Base-by-base conservation (phyloP, 2,888 invertebrate species). In the Thereva nobilitata region DNA sequence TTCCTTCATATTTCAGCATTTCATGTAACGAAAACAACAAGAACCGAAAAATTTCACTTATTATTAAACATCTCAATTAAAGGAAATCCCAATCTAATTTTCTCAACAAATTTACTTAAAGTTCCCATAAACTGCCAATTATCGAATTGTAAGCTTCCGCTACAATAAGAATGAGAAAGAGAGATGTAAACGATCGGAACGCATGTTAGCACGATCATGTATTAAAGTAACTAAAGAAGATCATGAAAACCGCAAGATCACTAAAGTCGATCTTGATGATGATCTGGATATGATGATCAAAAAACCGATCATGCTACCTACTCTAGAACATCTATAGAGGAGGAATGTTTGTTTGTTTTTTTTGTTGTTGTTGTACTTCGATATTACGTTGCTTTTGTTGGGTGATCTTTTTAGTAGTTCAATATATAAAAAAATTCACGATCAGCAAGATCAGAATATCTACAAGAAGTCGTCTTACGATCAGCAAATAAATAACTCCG, bases 401-500 rank as follows among this genome's bases (percentile, higher is more conserved):
- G 49, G 49, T 50, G 61, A 50, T 61, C 40, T 41, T 61, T 23
- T 23, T 23, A 23, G 23, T 23, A 23, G 23, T 23, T 23, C 23
- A 23, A 23, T 23, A 23, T 2, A 23, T 23, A 23, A 23, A 23
- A 10, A 61, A 61, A 61, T 45, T 50, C 55, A 41, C 9, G 55
- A 55, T 61, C 61, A 9, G 35, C 45, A 7, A 35, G 61, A 61
- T 61, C 61, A 61, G 50, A 50, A 49, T 41, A 61, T 61, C 61
- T 61, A 61, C 61, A 61, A 61, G 61, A 61, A 50, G 61, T 50
- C 61, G 55, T 50, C 61, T 35, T 12, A 50, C 9, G 38, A 40
- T 49, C 50, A 23, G 61, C 50, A 41, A 50, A 61, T 61, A 61
- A 61, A 61, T 61, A 61, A 61, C 61, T 61, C 61, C 50, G 50